Base-by-base conservation (phyloP, 1,140 invertebrate genomes). In the Bombus affinis region DNA sequence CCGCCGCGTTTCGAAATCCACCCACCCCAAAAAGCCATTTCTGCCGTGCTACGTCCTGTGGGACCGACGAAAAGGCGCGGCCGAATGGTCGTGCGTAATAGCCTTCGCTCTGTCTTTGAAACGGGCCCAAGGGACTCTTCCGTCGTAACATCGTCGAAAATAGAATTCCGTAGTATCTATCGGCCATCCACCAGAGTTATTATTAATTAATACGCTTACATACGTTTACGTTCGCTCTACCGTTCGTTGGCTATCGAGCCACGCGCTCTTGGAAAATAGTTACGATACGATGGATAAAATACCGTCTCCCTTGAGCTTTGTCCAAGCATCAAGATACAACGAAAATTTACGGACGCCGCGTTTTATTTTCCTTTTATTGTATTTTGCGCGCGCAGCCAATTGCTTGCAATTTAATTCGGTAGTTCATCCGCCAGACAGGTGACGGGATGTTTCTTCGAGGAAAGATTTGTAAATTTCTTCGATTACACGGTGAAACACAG, bases 31-130 rank as follows among this genome's bases (percentile, higher is more conserved):
- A 86, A 89, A 88, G 85, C 83, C 85, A 82, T 89, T 88, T 85
- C 87, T 79, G 44, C 22, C 84, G 44, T 68, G 62, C 83, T 68
- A 70, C 57, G 75, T 47, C 78, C 73, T 44, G 44, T 74, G 66
- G 72, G 57, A 74, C 71, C 83, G 71, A 78, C 80, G 88, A 91
- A 89, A 92, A 89, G 86, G 83, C 81, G 79, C 85, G 68, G 79
- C 85, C 79, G 88, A 70, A 85, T 53, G 35, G 83, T 80, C 83
- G 73, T 80, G 83, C 83, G 83, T 85, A 85, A 80, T 85, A 85
- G 77, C 76, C 39, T 47, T 62, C 18, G 42, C 53, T 77, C 68
- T 80, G 83, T 85, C 83, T 85, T 80, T 80, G 68, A 85, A 85
- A 85, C 83, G 59, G 75, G 47, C 83, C 76, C 83, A 5, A 22